Percentiles rank a stretch among this genome's conserved stretches.
Conservation (phyloP, 37 sponge, comb jelly and placozoan species). For the Diacarnus erythraeanus region DNA sequence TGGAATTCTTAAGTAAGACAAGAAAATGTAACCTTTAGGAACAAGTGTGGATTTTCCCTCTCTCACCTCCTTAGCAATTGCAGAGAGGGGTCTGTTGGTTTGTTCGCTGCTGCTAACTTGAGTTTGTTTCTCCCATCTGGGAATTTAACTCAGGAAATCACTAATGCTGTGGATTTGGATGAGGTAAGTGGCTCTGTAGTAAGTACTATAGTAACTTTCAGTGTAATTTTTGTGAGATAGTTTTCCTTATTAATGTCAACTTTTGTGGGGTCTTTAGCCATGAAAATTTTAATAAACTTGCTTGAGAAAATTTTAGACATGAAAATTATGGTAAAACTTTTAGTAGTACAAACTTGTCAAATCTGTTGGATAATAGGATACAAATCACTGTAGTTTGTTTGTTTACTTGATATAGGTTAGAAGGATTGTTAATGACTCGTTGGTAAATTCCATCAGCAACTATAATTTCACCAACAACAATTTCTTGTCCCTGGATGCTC, state of each 20-base stretch:
- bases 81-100: background rate
- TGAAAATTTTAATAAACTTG: too few species aligned
- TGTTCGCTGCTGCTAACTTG: conserved; percentile 30
- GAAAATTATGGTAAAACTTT: too few species aligned
- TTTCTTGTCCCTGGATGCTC: conserved; percentile 15
- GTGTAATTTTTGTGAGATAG: too few species aligned
- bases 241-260: too few species aligned
- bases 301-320: too few species aligned
- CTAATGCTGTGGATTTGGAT: background rate
- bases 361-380: too few species aligned
- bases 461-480: conserved; percentile 3
- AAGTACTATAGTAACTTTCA: too few species aligned
- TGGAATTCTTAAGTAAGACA: conserved; percentile 10
- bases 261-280: too few species aligned
- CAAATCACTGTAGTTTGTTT: too few species aligned
- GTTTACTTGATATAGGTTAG: too few species aligned
- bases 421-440: background rate
- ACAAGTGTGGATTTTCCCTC: background rate
- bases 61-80: conserved; percentile 11
- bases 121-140: background rate
- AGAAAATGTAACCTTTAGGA: background rate
- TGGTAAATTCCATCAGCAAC: background rate
- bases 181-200: background rate
- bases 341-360: too few species aligned
- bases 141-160: background rate